Evolutionary conservation across 1,140 invertebrate genomes (phyloP).

Genomic region (Lasaia peninsularis): DNA sequence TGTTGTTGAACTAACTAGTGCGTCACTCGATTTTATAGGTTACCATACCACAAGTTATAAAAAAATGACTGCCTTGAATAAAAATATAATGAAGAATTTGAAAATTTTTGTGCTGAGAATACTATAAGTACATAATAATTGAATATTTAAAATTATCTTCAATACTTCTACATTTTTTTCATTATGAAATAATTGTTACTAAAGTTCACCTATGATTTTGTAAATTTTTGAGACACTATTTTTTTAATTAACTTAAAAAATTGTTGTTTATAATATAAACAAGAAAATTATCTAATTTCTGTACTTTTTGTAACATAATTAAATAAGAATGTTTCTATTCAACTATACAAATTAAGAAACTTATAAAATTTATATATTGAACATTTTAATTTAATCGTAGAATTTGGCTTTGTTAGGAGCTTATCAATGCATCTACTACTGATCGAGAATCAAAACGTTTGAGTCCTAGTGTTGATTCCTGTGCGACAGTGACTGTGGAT

Average conservation of each 20-base stretch:
- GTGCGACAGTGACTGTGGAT: slow-evolving; percentile 23
- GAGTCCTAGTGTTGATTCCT: slow-evolving; percentile 23
- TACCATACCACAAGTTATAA: slow-evolving; percentile 18
- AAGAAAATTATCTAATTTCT: slow-evolving; percentile 17
- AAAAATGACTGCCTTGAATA: slow-evolving; percentile 20
- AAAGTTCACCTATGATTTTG: slow-evolving; percentile 23
- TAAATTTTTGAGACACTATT: slow-evolving; percentile 22
- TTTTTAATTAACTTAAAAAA: slow-evolving; percentile 22
- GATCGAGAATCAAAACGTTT: slow-evolving; percentile 16
- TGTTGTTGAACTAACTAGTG: slow-evolving; percentile 19
- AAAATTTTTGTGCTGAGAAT: slow-evolving; percentile 16
- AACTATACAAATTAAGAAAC: slow-evolving; percentile 13
- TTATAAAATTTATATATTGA: slow-evolving; percentile 10
- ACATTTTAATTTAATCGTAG: slow-evolving; percentile 13
- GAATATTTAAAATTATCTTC: slow-evolving; percentile 19
- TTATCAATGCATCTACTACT: slow-evolving; percentile 5
- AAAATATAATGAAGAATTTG: slow-evolving; percentile 22
- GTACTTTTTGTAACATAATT: slow-evolving; percentile 9
- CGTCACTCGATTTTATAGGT: slow-evolving; percentile 20
- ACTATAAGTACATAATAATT: slow-evolving; percentile 25
- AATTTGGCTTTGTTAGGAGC: slow-evolving; percentile 12
- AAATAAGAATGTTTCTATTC: slow-evolving; percentile 11
- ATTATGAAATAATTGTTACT: slow-evolving; percentile 22
- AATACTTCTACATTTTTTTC: slow-evolving; percentile 19
- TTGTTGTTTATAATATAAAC: slow-evolving; percentile 14